Base-by-base conservation (phyloP, 1,140 invertebrate genomes). In the Scaptomyza pallida region DNA sequence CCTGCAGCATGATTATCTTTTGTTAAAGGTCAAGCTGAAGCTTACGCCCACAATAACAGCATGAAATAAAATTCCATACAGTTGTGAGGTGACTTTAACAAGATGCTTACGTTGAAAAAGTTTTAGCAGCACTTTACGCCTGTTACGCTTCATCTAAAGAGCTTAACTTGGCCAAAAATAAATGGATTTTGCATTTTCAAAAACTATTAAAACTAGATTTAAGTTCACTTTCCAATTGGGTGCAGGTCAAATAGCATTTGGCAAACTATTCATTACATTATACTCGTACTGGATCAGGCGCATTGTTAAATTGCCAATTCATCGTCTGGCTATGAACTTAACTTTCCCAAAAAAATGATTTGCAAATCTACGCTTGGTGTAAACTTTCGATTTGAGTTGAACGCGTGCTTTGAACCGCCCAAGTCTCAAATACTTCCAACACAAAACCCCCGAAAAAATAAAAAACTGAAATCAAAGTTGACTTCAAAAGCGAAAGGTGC, bases 401-500 rank as follows among this genome's bases (percentile, higher is more conserved):
- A 21, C 37, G 59, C 63, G 77, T 75, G 78, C 77, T 80, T 73
- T 81, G 59, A 72, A 75, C 78, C 78, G 73, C 70, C 61, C 64
- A 82, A 35, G 40, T 37, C 17, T 30, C 19, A 1, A 52, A 43
- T 40, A 48, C 21, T 51, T 40, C 12, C 33, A 5, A n/a, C 33
- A 64, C 56, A 72, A 30, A 30, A 0, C 8, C 0, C 45, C 50
- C 40, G 50, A 67, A 56, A 71, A 10, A 16, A 30, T 9, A 9
- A 30, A 37, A 37, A 37, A 17, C 13, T 54, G 41, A 40, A 44
- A 55, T 23, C 30, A 23, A 48, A 56, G 52, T 55, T 23, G 19
- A 30, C 55, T 35, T 35, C 50, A 75, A 83, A 78, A 83, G 75
- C 75, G 80, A 83, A 85, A 85, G 75, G 80, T 82, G 63, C 74